Conservation (phyloP, 1,140 invertebrate genomes). For the Drosophila aff. region DNA sequence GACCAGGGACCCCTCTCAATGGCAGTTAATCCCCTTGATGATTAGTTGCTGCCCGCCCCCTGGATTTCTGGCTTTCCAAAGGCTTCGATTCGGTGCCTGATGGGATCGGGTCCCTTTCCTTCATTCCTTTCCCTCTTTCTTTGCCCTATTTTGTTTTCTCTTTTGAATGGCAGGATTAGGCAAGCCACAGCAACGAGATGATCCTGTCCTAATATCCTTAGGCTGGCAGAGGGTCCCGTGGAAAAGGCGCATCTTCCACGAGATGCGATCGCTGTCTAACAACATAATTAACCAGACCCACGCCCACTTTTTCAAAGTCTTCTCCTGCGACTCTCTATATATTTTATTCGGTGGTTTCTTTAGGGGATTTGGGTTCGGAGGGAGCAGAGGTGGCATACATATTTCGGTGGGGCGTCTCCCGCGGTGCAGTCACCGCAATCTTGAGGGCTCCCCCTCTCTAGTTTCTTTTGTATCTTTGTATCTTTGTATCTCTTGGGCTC, state of each 20-base stretch:
- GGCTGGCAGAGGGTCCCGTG: not conserved
- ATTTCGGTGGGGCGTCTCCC: constrained; percentile 36
- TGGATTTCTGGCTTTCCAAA: not conserved
- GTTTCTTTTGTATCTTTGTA: constrained; percentile 16
- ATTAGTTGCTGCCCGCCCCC: constrained; percentile 50
- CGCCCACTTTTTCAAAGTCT: constrained; percentile 21
- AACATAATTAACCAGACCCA: constrained; percentile 62
- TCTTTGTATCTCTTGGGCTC: not conserved
- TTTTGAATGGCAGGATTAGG: constrained; percentile 34
- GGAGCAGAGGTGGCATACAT: constrained; percentile 24
- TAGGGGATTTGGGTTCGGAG: not conserved
- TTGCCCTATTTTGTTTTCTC: not conserved
- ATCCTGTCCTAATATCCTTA: constrained; percentile 49
- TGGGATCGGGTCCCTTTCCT: constrained; percentile 13
- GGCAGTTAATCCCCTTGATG: constrained; percentile 54
- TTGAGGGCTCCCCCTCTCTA: constrained; percentile 1
- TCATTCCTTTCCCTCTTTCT: not conserved
- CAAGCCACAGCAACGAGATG: constrained; percentile 43
- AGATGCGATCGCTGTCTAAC: constrained; percentile 42
- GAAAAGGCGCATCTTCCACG: constrained; percentile 43
- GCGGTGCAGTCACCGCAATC: constrained; percentile 45
- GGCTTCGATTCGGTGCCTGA: constrained; percentile 20
- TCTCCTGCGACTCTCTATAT: not conserved
- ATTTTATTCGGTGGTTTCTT: constrained; percentile 1
- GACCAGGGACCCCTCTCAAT: constrained; percentile 27